phyloP scores from a whole-genome alignment of 2,888 invertebrate species.

The Agrotis segetum region DNA sequence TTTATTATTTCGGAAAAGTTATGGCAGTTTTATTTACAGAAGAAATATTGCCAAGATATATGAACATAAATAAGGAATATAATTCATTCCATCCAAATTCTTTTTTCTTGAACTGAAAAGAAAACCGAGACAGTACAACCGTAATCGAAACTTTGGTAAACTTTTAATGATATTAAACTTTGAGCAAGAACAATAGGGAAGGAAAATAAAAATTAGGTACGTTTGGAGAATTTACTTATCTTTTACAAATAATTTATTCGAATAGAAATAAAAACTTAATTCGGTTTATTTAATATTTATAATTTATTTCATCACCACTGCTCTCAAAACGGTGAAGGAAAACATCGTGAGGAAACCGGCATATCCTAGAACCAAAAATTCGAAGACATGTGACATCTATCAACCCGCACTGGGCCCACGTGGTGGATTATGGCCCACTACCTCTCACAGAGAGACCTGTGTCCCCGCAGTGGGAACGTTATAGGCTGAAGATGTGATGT shows the following conservation, averaged over 20 bases:
- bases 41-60: constrained; percentile 2
- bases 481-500: too few relatives aligned
- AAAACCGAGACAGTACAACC: constrained; percentile 24
- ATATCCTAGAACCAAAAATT: too few relatives aligned
- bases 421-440: too few relatives aligned
- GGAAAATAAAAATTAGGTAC: constrained; percentile 41
- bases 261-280: background rate
- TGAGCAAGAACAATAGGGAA: constrained; percentile 49
- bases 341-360: too few relatives aligned
- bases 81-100: constrained; percentile 21
- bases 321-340: too few relatives aligned
- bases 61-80: constrained; percentile 23
- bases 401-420: too few relatives aligned
- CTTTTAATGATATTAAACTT: constrained; percentile 55
- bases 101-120: constrained; percentile 17
- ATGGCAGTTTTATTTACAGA: background rate
- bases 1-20: constrained; percentile 4
- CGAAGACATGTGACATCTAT: too few relatives aligned
- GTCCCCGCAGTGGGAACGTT: too few relatives aligned
- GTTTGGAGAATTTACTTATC: constrained; percentile 25
- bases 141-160: constrained; percentile 47
- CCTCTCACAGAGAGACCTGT: too few relatives aligned
- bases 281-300: background rate
- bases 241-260: constrained; percentile 3
- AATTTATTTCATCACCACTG: too few relatives aligned